Percentiles rank a stretch among this genome's conserved stretches.
phyloP scores from a whole-genome alignment of 2,113 vertebrate species.

The Agapornis roseicollis region DNA sequence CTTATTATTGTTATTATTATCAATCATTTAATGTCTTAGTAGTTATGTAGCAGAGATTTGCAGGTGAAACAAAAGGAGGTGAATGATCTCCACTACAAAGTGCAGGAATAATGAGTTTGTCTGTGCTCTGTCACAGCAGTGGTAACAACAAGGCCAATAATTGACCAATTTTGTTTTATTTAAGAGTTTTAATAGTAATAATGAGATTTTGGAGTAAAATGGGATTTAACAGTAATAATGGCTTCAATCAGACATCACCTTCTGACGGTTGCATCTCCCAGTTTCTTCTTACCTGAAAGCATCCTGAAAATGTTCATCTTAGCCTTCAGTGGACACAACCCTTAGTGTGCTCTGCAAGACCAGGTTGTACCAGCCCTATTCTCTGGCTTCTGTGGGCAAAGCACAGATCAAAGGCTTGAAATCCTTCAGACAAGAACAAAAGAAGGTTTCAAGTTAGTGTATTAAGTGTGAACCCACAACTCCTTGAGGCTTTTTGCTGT shows the following conservation, averaged over 20 bases:
- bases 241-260: not conserved
- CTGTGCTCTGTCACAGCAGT: not conserved
- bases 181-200: not conserved
- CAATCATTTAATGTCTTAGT: not conserved
- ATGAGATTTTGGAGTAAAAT: not conserved
- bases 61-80: slow-evolving; percentile 62
- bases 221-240: not conserved
- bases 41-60: slow-evolving; percentile 64
- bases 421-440: not conserved
- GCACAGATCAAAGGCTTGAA: not conserved
- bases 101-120: not conserved
- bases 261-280: not conserved
- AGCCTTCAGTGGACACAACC: not conserved
- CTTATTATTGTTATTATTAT: not conserved
- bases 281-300: not conserved
- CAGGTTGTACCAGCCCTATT: not conserved
- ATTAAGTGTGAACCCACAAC: not conserved
- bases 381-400: not conserved
- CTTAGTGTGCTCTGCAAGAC: too few species aligned
- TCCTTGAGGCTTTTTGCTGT: not conserved
- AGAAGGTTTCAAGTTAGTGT: not conserved
- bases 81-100: slow-evolving; percentile 29
- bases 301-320: not conserved
- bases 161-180: not conserved
- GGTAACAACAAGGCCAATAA: not conserved